These are phyloP conservation scores for Drosophila formosana DNA, from an alignment of 2,888 invertebrate genomes.

Conservation along the genomic window DNA sequence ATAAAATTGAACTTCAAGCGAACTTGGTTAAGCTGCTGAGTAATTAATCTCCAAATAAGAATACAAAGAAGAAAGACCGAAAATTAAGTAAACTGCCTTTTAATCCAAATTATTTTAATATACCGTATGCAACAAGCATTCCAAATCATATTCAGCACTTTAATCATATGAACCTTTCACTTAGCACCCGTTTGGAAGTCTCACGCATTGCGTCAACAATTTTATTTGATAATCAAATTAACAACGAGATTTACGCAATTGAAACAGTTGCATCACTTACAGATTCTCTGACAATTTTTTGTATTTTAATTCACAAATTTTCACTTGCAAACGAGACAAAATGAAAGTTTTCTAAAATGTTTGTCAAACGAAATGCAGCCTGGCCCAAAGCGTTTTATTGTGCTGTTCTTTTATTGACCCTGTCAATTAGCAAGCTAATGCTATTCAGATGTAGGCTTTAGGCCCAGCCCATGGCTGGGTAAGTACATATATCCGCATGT, in stretches of 20 bases:
- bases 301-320: slow-evolving; percentile 12
- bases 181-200: slow-evolving; percentile 30
- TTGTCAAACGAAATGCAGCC: slow-evolving; percentile 42
- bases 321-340: slow-evolving; percentile 24
- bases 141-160: not conserved
- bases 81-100: not conserved
- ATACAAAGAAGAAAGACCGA: not conserved
- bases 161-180: not conserved
- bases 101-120: not conserved
- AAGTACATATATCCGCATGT: slow-evolving; percentile 2
- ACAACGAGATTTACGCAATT: slow-evolving; percentile 40
- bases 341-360: slow-evolving; percentile 66
- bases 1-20: too few species aligned
- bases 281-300: slow-evolving; percentile 47
- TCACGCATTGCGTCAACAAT: slow-evolving; percentile 22
- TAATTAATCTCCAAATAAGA: too few species aligned
- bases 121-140: not conserved
- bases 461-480: slow-evolving; percentile 9
- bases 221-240: slow-evolving; percentile 46
- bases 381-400: slow-evolving; percentile 20
- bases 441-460: slow-evolving; percentile 47
- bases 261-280: slow-evolving; percentile 54
- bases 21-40: too few species aligned
- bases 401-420: slow-evolving; percentile 46
- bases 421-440: slow-evolving; percentile 63